These are phyloP conservation scores for Silurus asotus DNA, from an alignment of 2,113 vertebrate species.

Conservation along the genomic window DNA sequence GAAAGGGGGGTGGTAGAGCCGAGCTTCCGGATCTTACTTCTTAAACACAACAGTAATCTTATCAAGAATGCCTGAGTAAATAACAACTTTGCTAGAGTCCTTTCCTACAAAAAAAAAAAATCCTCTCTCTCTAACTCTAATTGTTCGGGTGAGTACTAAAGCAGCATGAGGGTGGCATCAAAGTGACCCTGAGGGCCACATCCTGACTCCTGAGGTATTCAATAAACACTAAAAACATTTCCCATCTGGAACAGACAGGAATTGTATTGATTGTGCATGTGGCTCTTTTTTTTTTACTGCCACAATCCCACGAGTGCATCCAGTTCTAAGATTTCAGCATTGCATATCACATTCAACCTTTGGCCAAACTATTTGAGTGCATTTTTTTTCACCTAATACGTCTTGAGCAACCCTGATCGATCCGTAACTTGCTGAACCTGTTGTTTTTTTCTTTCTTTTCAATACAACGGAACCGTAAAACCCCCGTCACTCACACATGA, in stretches of 20 bases:
- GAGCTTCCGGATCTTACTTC: constrained; percentile 31
- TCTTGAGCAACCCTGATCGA: constrained; percentile 35
- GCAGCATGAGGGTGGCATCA: not conserved
- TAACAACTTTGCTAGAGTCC: constrained; percentile 39
- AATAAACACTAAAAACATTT: not conserved
- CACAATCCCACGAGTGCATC: not conserved
- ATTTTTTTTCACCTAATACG: constrained; percentile 16
- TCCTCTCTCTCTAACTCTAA: constrained; percentile 31
- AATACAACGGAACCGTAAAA: not conserved
- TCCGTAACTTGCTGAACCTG: not conserved
- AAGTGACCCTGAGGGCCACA: not conserved
- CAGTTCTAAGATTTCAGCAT: constrained; percentile 15
- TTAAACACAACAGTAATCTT: constrained; percentile 67
- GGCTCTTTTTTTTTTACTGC: not conserved
- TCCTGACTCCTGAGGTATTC: constrained; percentile 27
- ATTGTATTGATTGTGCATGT: constrained; percentile 26
- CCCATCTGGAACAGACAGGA: not conserved
- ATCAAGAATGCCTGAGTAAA: constrained; percentile 68
- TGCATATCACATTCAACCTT: constrained; percentile 40
- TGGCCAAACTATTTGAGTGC: constrained; percentile 17
- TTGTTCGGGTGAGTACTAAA: constrained; percentile 15
- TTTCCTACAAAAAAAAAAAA: not conserved
- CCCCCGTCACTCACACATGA: not conserved
- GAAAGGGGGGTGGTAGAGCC: constrained; percentile 43
- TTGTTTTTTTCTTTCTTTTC: not conserved